Percentiles rank a stretch among this genome's conserved stretches.
Evolutionary conservation across 2,797 vertebrate species (phyloP).

Genomic region (Sebastes minor): DNA sequence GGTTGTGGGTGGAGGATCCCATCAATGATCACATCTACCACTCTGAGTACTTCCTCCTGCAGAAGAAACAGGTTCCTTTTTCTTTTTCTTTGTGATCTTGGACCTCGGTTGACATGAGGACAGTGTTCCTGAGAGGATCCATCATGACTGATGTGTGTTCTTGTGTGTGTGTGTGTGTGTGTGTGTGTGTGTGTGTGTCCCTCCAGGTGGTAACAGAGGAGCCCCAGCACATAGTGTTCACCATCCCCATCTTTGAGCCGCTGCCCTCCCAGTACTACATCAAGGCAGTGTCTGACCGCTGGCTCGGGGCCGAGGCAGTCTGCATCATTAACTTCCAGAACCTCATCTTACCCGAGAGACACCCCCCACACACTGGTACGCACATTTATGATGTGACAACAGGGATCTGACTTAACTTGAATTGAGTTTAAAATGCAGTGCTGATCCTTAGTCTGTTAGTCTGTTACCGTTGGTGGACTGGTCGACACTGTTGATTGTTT

Average conservation of each 20-base stretch:
- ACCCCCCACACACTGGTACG: slow-evolving; percentile 97
- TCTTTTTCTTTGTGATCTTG: neutral
- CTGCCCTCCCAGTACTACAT: slow-evolving; percentile 98
- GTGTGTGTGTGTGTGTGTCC: neutral
- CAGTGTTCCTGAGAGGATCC: neutral
- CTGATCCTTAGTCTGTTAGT: neutral
- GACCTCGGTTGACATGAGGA: fast-evolving
- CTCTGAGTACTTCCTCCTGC: slow-evolving; percentile 95
- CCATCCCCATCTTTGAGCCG: slow-evolving; percentile 98
- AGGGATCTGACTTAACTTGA: slow-evolving; percentile 5
- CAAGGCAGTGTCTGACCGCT: slow-evolving; percentile 94
- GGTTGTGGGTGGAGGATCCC: slow-evolving; percentile 99
- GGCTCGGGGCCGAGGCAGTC: slow-evolving; percentile 94
- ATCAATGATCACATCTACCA: slow-evolving; percentile 98
- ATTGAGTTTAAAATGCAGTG: neutral
- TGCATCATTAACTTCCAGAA: slow-evolving; percentile 98
- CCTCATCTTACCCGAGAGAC: slow-evolving; percentile 95
- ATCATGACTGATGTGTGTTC: neutral
- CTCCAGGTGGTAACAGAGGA: slow-evolving; percentile 90
- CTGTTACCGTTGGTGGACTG: neutral
- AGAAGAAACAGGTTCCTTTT: slow-evolving; percentile 92
- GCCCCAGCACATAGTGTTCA: slow-evolving; percentile 92
- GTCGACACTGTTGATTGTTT: neutral
- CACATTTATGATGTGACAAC: slow-evolving; percentile 80
- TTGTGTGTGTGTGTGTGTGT: neutral